Conservation (phyloP, 1,140 invertebrate genomes). For the Panulirus ornatus region DNA sequence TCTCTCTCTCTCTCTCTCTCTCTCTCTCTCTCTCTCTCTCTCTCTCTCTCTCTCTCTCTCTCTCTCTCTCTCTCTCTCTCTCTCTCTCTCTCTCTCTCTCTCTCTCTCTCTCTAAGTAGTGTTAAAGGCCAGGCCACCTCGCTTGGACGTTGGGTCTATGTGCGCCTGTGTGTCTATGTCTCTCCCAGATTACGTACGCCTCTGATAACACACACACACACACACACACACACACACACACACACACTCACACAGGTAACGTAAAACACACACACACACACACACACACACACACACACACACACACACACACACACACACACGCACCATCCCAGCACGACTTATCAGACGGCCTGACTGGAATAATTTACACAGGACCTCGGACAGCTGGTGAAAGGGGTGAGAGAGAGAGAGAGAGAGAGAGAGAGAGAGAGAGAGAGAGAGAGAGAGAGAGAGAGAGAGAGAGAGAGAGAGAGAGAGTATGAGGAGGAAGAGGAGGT, state of each 20-base stretch:
- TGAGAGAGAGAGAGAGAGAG: no score
- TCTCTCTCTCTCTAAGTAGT: no score
- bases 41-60: no score
- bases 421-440: not conserved
- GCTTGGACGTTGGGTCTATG: not conserved
- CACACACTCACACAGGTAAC: not conserved
- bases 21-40: no score
- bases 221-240: not conserved
- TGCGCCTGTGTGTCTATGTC: not conserved
- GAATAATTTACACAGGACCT: conserved; percentile 31
- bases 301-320: conserved; percentile 38
- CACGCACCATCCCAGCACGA: conserved; percentile 15
- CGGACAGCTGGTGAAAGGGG: conserved; percentile 31
- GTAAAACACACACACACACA: conserved; percentile 37
- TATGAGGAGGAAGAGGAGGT: not conserved
- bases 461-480: conserved; percentile 43
- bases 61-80: no score
- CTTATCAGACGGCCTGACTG: conserved; percentile 46
- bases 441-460: conserved; percentile 5
- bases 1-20: not conserved
- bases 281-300: conserved; percentile 60
- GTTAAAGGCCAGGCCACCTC: no score
- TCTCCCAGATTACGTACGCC: not conserved
- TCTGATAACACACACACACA: no score
- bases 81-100: not conserved